Conservation (phyloP, 2,797 vertebrate genomes). For the Crocodylus rhombifer region DNA sequence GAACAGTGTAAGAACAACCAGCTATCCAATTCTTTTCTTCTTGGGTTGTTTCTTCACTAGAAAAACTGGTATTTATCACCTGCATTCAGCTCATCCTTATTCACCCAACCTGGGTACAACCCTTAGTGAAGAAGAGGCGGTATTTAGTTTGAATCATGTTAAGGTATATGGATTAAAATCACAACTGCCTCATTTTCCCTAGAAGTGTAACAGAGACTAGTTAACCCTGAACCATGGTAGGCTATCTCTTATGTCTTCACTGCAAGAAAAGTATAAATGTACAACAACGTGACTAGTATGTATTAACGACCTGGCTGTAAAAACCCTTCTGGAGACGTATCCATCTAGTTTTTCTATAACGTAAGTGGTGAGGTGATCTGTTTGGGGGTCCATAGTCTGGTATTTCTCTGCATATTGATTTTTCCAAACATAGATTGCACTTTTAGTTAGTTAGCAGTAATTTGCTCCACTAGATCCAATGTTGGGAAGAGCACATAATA, state of each 20-base stretch:
- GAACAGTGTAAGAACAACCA: not conserved
- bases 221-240: not conserved
- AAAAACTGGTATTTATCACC: not conserved
- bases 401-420: not conserved
- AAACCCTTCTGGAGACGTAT: not conserved
- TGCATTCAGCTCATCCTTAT: not conserved
- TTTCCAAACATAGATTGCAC: not conserved
- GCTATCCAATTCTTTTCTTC: not conserved
- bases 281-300: no score
- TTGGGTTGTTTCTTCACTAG: not conserved
- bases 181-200: not conserved
- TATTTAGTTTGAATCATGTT: not conserved
- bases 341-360: not conserved
- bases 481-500: not conserved
- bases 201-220: not conserved
- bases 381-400: not conserved
- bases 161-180: not conserved
- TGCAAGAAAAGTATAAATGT: not conserved
- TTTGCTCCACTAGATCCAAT: not conserved
- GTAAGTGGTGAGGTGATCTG: not conserved
- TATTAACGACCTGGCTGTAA: not conserved
- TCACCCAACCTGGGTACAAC: not conserved
- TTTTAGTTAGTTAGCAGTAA: not conserved
- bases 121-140: not conserved
- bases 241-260: not conserved